Evolutionary conservation across 2,797 vertebrate genomes (phyloP).

Genomic region (Acanthurus lineatus): DNA sequence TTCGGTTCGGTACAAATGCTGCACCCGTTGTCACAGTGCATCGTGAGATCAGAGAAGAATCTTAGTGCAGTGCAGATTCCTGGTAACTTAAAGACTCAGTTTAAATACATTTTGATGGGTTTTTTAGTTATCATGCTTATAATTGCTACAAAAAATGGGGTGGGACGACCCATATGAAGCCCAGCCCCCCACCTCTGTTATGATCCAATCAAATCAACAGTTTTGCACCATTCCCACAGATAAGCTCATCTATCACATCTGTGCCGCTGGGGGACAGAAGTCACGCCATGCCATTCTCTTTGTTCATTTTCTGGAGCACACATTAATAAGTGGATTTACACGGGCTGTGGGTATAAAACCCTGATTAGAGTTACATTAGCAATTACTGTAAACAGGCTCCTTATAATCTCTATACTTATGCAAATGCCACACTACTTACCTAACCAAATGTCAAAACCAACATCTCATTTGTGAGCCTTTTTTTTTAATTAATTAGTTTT

Average conservation of each 20-base stretch:
- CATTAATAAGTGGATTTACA: conserved; percentile 64
- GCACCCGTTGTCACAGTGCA: conserved; percentile 28
- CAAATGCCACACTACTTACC: conserved; percentile 34
- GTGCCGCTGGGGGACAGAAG: conserved; percentile 36
- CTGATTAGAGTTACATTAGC: conserved; percentile 71
- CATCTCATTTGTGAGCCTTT: conserved; percentile 6
- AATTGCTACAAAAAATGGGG: conserved; percentile 14
- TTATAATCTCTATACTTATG: conserved; percentile 31
- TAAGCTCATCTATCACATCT: conserved; percentile 69
- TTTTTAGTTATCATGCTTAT: conserved; percentile 9
- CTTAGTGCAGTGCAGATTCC: background rate
- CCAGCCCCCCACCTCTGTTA: conserved; percentile 29
- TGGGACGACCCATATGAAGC: conserved; percentile 11
- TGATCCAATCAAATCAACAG: conserved; percentile 58
- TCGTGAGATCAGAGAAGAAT: conserved; percentile 51
- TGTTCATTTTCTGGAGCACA: conserved; percentile 70
- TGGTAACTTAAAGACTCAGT: conserved; percentile 41
- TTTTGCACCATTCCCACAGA: conserved; percentile 61
- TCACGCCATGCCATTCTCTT: conserved; percentile 32
- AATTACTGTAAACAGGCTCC: conserved; percentile 63
- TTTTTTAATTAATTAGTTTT: background rate
- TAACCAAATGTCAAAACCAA: conserved; percentile 13
- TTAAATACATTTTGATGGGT: conserved; percentile 30
- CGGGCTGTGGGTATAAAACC: conserved; percentile 41
- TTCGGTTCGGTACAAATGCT: conserved; percentile 26